These are phyloP conservation scores for Drosophila mimetica DNA, from an alignment of 2,888 invertebrate species.

Conservation along the genomic window DNA sequence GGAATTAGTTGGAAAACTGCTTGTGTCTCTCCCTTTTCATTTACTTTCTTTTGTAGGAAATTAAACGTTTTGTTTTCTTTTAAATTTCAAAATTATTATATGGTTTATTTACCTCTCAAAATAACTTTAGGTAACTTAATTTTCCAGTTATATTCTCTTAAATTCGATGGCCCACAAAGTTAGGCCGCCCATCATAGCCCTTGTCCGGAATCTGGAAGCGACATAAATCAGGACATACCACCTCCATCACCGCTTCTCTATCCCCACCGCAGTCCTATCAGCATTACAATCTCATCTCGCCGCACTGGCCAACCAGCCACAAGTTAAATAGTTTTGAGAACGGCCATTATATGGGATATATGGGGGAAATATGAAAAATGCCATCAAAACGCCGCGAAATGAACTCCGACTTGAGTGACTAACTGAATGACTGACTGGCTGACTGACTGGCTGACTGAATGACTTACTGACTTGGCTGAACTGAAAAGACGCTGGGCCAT, in stretches of 20 bases:
- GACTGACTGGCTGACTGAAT: constrained; percentile 18
- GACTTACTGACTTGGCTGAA: constrained; percentile 51
- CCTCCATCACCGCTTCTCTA: background rate
- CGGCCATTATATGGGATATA: constrained; percentile 7
- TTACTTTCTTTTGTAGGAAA: background rate
- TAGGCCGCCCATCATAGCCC: constrained; percentile 4
- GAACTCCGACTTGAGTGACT: constrained; percentile 34
- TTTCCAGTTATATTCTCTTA: no score
- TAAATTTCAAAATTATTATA: no score
- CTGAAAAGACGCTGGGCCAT: constrained; percentile 57
- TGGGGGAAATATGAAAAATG: constrained; percentile 46
- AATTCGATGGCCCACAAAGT: background rate
- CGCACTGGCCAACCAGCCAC: constrained; percentile 2
- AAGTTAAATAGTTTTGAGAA: constrained; percentile 40
- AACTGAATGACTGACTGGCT: constrained; percentile 28
- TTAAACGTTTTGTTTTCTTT: background rate
- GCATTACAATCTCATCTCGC: background rate
- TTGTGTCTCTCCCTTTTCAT: background rate
- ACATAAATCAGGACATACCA: constrained; percentile 26
- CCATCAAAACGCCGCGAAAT: constrained; percentile 45
- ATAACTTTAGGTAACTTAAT: no score
- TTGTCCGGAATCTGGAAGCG: constrained; percentile 1
- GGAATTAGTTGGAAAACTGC: no score
- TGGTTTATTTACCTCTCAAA: no score
- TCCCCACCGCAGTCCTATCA: constrained; percentile 8